A percentile compares a stretch with the other conserved stretches of the same genome.
Evolutionary conservation across 2,888 invertebrate genomes (phyloP).

Genomic region (Anorthoa munda): DNA sequence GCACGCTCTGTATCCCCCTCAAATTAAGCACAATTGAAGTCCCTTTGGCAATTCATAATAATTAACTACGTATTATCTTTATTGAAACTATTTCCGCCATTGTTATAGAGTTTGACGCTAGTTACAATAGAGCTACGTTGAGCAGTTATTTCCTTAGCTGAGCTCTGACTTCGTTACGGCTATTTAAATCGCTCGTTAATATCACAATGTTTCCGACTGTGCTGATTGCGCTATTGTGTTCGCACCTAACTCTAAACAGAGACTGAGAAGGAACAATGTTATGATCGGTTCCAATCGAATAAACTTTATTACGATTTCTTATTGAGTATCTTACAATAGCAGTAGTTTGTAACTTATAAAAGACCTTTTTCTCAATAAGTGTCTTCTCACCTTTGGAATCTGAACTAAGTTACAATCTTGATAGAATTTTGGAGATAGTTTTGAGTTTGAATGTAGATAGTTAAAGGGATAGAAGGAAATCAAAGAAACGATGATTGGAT

Average conservation of each 20-base stretch:
- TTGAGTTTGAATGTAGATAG: too few relatives aligned
- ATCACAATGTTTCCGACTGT: constrained; percentile 53
- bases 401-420: not conserved
- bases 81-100: constrained; percentile 12
- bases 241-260: constrained; percentile 38
- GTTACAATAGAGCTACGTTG: constrained; percentile 26
- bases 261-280: constrained; percentile 20
- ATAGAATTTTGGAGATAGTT: too few relatives aligned
- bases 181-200: constrained; percentile 53
- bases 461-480: too few relatives aligned
- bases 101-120: constrained; percentile 14
- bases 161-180: constrained; percentile 34
- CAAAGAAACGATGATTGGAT: too few relatives aligned
- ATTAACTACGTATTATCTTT: constrained; percentile 9
- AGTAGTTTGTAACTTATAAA: not conserved
- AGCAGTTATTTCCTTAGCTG: constrained; percentile 34
- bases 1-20: too few relatives aligned
- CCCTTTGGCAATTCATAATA: not conserved
- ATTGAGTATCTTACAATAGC: constrained; percentile 6
- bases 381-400: not conserved
- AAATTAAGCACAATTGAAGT: not conserved
- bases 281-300: constrained; percentile 19
- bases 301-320: constrained; percentile 13
- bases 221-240: constrained; percentile 66
- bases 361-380: not conserved